Percentiles rank a stretch among this genome's conserved stretches.
Conservation (phyloP, 2,888 invertebrate species). For the Prenolepis imparis region DNA sequence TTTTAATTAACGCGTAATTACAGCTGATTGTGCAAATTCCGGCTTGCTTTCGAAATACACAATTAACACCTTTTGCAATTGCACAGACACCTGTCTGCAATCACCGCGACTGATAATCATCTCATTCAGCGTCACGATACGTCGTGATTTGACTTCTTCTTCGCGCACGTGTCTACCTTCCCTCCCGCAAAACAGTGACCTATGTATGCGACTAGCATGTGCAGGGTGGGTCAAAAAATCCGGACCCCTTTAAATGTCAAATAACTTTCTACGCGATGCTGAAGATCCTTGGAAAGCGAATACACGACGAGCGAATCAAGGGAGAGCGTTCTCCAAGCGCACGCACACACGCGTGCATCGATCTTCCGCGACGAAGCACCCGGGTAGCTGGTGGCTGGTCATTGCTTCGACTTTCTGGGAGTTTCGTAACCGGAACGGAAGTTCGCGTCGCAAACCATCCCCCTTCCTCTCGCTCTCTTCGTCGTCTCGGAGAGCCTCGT, state of each 20-base stretch:
- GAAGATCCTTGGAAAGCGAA: slow-evolving; percentile 54
- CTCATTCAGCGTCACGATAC: neutral
- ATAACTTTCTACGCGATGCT: slow-evolving; percentile 73
- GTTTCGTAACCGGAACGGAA: slow-evolving; percentile 66
- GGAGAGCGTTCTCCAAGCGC: slow-evolving; percentile 39
- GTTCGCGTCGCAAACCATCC: slow-evolving; percentile 25
- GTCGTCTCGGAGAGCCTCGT: no score
- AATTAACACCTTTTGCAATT: neutral
- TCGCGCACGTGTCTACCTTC: neutral
- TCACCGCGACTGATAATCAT: neutral
- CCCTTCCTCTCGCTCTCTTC: no score
- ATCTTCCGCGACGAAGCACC: slow-evolving; percentile 48
- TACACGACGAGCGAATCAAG: slow-evolving; percentile 24
- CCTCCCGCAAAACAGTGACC: neutral
- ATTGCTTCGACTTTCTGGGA: slow-evolving; percentile 46
- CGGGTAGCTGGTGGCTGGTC: slow-evolving; percentile 23
- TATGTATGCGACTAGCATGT: slow-evolving; percentile 1
- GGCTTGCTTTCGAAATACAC: neutral
- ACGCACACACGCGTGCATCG: neutral
- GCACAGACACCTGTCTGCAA: neutral
- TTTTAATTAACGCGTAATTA: slow-evolving; percentile 6
- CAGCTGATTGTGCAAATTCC: neutral
- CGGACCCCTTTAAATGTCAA: slow-evolving; percentile 73
- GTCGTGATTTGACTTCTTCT: neutral
- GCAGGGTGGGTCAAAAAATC: slow-evolving; percentile 61